Base-by-base conservation (phyloP, 2,888 invertebrate species). In the Chrysopilus asiliformis region DNA sequence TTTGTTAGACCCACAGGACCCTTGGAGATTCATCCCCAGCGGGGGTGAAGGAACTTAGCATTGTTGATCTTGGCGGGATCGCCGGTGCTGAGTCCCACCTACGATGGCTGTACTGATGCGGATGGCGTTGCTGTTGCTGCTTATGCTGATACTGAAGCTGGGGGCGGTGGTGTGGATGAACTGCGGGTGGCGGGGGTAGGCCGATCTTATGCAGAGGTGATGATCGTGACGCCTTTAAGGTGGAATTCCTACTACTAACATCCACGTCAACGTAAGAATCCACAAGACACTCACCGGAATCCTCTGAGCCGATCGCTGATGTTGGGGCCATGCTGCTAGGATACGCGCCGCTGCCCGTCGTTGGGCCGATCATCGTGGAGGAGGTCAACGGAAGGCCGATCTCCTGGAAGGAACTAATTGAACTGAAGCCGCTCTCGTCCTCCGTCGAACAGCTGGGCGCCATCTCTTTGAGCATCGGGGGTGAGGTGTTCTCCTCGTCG, bases 341-440 rank as follows among this genome's bases (percentile, higher is more conserved):
- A 18, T 32, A 36, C 14, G 36, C 25, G 26, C 33, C 15, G 16
- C 32, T 26, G 4, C 34, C 18, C 12, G 43, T 40, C 36, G 44
- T 40, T 19, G 45, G 30, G 4, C 34, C 18, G 14, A 44, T 40
- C 36, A 45, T 40, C 18, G 45, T 47, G 19, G 47, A 46, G 36
- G 40, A 39, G n/a, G n/a, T n/a, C 9, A 43, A 17, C 3, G 81
- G 81, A 50, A 83, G 65, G 9, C 82, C 82, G 31, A 83, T 74
- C 53, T 85, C 84, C 61, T 84, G 82, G 55, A 83, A 84, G 6
- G 84, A 84, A 57, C 76, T 83, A 70, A 85, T 79, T 7, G 84
- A 84, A 10, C 83, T 83, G 60, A 85, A 85, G 18, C 85, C 85
- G 53, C 84, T 85, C 58, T 85, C 85, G 49, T 84, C 83, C 56